Evolutionary conservation across 2,113 vertebrate genomes (phyloP), one percentile per base, ranked within the genome.

Genomic region (Lamprologus callipterus): DNA sequence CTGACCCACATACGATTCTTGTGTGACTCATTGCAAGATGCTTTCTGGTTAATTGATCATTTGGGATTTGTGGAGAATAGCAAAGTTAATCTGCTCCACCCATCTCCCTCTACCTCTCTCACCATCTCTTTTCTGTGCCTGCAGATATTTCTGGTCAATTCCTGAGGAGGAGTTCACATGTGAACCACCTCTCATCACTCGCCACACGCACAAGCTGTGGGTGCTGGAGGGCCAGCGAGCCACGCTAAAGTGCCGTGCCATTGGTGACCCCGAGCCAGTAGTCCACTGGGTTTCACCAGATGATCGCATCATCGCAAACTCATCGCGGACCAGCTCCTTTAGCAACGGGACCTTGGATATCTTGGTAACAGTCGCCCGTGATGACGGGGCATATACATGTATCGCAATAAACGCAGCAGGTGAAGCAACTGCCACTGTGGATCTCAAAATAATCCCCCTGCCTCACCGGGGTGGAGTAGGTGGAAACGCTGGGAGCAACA

Each of bases 271-370:
- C 0, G 95, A 96, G 51, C 98, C 98, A 1, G 95, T 97, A 11
- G 94, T 98, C 87, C 98, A 98, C 94, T 98, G 98, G 98, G 97
- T 98, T 9, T 98, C 98, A 21, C 98, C 98, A 1, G 97, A 98
- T 8, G 98, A 98, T 90, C 97, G 97, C 47, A 97, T 98, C 45
- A 93, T 98, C 1, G 95, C 97, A 21, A 98, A 98, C 94, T 96
- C 97, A 19, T 97, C 97, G 28, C 93, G 97, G 70, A 96, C 97
- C 40, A 94, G 94, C 82, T 98, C 98, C 7, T 98, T 97, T 92
- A 97, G 96, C 93, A 98, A 98, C 0, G 98, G 98, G 47, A 98
- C 98, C 6, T 92, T 98, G 92, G 98, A 98, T 92, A 95, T 98
- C 33, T 93, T 97, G 83, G 98, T 97, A 85, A 97, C 97, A 0